These are phyloP conservation scores for Tauraco erythrolophus DNA, from an alignment of 2,113 vertebrate species.

Conservation along the genomic window DNA sequence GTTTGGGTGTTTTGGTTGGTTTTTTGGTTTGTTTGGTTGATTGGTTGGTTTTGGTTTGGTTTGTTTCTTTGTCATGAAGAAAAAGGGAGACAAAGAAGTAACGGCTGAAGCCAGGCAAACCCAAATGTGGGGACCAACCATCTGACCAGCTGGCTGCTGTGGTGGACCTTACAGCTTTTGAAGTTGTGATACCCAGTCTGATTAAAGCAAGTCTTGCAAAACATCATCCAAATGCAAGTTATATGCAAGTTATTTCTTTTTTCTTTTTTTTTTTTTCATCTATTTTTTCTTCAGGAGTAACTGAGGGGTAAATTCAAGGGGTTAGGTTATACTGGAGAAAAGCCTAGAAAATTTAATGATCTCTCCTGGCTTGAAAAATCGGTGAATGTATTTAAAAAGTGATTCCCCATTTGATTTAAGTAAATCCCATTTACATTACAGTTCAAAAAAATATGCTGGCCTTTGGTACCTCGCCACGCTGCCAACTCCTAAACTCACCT, in stretches of 20 bases:
- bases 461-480: neutral
- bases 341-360: neutral
- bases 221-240: neutral
- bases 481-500: constrained; percentile 44
- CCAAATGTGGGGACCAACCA: neutral
- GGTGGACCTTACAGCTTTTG: neutral
- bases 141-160: neutral
- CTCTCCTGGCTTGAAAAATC: neutral
- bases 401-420: constrained; percentile 3
- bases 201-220: neutral
- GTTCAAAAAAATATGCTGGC: neutral
- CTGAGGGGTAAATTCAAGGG: neutral
- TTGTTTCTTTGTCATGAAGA: neutral
- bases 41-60: too few relatives aligned
- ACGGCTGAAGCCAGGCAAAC: neutral
- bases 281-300: neutral
- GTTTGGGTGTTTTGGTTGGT: too few relatives aligned
- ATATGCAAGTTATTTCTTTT: too few relatives aligned
- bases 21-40: too few relatives aligned
- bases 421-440: neutral
- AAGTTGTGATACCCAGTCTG: neutral
- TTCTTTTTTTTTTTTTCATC: too few relatives aligned
- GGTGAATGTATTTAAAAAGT: neutral
- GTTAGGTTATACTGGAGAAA: neutral
- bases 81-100: neutral